Evolutionary conservation across 2,797 vertebrate genomes (phyloP).

Genomic region (Amblyopsis hoosieri): DNA sequence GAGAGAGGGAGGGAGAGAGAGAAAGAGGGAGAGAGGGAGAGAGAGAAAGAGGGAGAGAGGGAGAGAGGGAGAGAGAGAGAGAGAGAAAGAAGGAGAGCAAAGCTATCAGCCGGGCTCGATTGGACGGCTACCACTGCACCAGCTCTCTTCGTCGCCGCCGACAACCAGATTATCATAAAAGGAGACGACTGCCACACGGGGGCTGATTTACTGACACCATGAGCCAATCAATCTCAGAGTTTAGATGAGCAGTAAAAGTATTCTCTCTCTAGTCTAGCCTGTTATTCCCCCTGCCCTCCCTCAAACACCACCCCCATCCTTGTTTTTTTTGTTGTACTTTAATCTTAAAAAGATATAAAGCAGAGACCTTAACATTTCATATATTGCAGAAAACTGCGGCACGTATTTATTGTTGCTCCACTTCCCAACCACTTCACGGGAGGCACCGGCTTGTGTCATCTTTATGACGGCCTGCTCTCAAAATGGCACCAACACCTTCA

Average conservation of each 20-base stretch:
- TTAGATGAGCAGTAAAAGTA: slow-evolving; percentile 74
- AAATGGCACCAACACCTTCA: slow-evolving; percentile 86
- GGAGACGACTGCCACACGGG: slow-evolving; percentile 62
- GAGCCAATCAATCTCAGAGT: slow-evolving; percentile 76
- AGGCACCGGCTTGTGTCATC: slow-evolving; percentile 81
- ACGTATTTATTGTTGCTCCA: slow-evolving; percentile 78
- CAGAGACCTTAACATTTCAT: slow-evolving; percentile 82
- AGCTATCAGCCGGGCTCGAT: slow-evolving; percentile 57
- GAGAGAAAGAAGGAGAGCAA: slow-evolving; percentile 22
- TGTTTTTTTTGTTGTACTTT: slow-evolving; percentile 58
- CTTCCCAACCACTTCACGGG: slow-evolving; percentile 83
- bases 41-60: slow-evolving; percentile 37
- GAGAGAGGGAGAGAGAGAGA: slow-evolving; percentile 39
- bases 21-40: background rate
- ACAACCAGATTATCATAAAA: slow-evolving; percentile 76
- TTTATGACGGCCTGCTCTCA: slow-evolving; percentile 85
- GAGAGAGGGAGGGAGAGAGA: slow-evolving; percentile 37
- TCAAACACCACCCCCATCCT: slow-evolving; percentile 28
- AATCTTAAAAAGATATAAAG: slow-evolving; percentile 82
- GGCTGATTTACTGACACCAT: slow-evolving; percentile 71
- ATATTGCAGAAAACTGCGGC: slow-evolving; percentile 80
- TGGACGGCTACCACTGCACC: slow-evolving; percentile 53
- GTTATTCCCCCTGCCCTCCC: slow-evolving; percentile 35
- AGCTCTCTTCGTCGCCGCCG: slow-evolving; percentile 47
- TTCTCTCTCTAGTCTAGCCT: slow-evolving; percentile 1